Conservation (phyloP, 2,888 invertebrate species). For the Drosophila kambysellisi region DNA sequence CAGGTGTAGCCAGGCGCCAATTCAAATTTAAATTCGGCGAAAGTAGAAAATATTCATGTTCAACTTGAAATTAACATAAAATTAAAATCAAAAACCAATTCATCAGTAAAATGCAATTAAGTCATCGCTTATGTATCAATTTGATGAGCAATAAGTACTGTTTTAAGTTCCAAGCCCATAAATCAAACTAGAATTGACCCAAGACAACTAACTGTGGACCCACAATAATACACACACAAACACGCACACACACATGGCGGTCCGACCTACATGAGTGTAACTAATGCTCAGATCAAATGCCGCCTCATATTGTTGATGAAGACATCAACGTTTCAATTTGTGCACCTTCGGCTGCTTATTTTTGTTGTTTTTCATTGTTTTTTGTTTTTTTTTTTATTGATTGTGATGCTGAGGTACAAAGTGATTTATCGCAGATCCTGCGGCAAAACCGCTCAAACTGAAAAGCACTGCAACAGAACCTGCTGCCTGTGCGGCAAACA, state of each 20-base stretch:
- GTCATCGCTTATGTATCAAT: conserved; percentile 17
- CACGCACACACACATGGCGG: conserved; percentile 12
- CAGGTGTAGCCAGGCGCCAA: neutral
- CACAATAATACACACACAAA: conserved; percentile 11
- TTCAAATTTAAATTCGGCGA: neutral
- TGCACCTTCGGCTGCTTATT: conserved; percentile 53
- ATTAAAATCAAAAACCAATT: conserved; percentile 1
- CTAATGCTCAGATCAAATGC: conserved; percentile 76
- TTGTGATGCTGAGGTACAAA: conserved; percentile 60
- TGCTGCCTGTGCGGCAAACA: conserved; percentile 28
- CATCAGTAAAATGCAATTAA: conserved; percentile 26
- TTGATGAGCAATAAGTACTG: conserved; percentile 29
- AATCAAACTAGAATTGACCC: conserved; percentile 38
- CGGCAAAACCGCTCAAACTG: conserved; percentile 61
- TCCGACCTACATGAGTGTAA: conserved; percentile 71
- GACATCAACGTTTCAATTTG: conserved; percentile 77
- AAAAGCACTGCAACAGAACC: conserved; percentile 48
- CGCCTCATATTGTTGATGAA: conserved; percentile 71
- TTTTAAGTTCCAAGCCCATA: conserved; percentile 30
- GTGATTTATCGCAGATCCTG: conserved; percentile 81
- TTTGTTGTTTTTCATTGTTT: conserved; percentile 1
- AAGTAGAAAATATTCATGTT: neutral
- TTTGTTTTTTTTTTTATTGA: conserved; percentile 59
- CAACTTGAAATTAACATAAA: neutral
- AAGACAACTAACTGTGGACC: conserved; percentile 37